These are phyloP conservation scores for Cylloceria caligata DNA, from an alignment of 2,888 invertebrate genomes.

Conservation along the genomic window DNA sequence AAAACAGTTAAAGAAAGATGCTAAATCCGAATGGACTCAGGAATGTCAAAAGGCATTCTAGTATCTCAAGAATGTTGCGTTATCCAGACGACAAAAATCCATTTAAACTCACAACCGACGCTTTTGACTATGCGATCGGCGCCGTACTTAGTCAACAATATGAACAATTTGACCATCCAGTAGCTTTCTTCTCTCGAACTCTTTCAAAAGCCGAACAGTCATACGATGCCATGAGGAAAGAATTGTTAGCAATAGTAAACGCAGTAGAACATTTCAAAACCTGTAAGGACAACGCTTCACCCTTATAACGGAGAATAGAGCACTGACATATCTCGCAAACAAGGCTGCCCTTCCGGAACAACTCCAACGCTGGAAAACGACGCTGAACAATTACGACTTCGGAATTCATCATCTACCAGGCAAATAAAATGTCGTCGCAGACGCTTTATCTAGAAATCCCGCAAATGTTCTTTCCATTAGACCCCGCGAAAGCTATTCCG, in stretches of 20 bases:
- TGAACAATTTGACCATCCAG: conserved; percentile 72
- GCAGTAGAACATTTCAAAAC: conserved; percentile 36
- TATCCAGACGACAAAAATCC: conserved; percentile 13
- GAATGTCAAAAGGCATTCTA: conserved; percentile 56
- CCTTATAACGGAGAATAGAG: conserved; percentile 75
- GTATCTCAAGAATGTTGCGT: conserved; percentile 45
- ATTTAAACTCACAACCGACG: conserved; percentile 62
- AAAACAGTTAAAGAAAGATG: background rate
- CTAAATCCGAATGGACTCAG: conserved; percentile 1
- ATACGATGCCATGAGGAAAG: conserved; percentile 74
- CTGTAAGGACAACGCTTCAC: conserved; percentile 13
- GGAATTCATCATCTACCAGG: conserved; percentile 49
- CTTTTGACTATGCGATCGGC: conserved; percentile 63
- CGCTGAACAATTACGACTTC: conserved; percentile 45
- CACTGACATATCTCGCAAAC: conserved; percentile 46
- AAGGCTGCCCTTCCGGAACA: conserved; percentile 45
- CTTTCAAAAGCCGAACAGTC: conserved; percentile 73
- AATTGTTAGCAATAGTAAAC: background rate
- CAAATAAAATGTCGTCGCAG: conserved; percentile 50
- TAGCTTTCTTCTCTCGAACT: conserved; percentile 77
- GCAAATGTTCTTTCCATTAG: background rate
- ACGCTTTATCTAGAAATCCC: conserved; percentile 38
- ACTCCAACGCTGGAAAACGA: conserved; percentile 45
- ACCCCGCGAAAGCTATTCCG: background rate
- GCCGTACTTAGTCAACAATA: conserved; percentile 75